Base-by-base conservation (phyloP, 1,140 invertebrate genomes). In the Drosophila yakuba region DNA sequence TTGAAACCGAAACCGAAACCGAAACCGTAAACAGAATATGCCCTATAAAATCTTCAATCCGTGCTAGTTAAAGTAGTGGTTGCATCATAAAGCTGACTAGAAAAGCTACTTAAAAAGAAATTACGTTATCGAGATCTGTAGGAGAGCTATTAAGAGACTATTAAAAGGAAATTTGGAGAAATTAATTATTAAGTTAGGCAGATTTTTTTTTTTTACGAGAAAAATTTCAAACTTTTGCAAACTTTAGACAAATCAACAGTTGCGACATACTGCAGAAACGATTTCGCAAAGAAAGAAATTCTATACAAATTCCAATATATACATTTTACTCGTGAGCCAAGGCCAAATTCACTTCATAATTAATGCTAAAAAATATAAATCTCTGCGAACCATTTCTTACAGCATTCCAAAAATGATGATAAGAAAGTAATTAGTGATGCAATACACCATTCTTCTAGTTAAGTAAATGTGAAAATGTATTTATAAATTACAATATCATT, bases 11-110 rank as follows among this genome's bases (percentile, higher is more conserved):
- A 76, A 45, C 48, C 12, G 17, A 58, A 38, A 55, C 28, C 28
- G 28, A 62, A 73, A 25, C 28, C 28, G 25, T 28, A 56, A 57
- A 14, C 38, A n/a, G 17, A 55, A 48, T 41, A 25, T 67, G 55
- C 14, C 25, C 28, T 12, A 48, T 12, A 1, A 57, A 62, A n/a
- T 63, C 61, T 45, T 36, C 8, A 20, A 58, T 10, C 15, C 41
- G 60, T 43, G 55, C 11, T 15, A 63, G 60, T 59, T 60, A 14
- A 32, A 60, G 60, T 60, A 63, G 60, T 63, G 54, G 25, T 62
- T 62, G 60, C 60, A 62, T 62, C 25, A 63, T 6, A 63, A 23
- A 23, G 23, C 10, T 59, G 17, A 20, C 12, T 14, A 20, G 5
- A 54, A 43, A 59, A 61, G 39, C 4, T 43, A 43, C 25, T 58